Base-by-base conservation (phyloP, 2,888 invertebrate species). In the Ormia ochracea region DNA sequence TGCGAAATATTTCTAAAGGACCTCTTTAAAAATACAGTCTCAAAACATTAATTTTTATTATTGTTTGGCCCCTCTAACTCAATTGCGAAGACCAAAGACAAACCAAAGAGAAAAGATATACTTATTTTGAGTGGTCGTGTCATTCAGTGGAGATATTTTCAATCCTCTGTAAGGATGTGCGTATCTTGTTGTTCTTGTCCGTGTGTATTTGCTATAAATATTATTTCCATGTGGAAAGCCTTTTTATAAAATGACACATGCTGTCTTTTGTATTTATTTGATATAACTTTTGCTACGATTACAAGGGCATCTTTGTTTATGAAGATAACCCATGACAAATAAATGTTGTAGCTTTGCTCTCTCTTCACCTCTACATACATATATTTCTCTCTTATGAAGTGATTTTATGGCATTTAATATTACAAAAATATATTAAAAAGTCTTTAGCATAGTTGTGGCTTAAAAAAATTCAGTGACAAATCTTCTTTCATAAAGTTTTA, bases 271-370 rank as follows among this genome's bases (percentile, higher is more conserved):
- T 43, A 38, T 58, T 33, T 31, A 33, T 31, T 54, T 31, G 19
- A 31, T 52, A 17, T 14, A 26, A 26, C 26, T 26, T 9, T 36
- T 56, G 19, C 21, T 56, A 56, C 14, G 56, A 38, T 56, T 36
- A 14, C 36, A 56, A 36, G 26, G 41, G 26, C 14, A 58, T 58
- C 26, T 21, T 26, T n/a, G 14, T 17, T 26, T 14, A 73, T 54
- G 54, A 45, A 54, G 45, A 36, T 73, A 54, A 43, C 72, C 63
- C 63, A 43, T 28, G 54, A 54, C 33, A 63, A 54, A 45, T 23
- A 33, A 52, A 43, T 41, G 33, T 52, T 33, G 52, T 19, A 19
- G 31, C 10, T 23, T 48, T 7, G 36, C 14, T 48, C 6, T 17
- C 14, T 36, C 36, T 10, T 52, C 14, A 17, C 12, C 26, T 1